Conservation (phyloP, 23 tunicate genomes). For the Phallusia fumigata region DNA sequence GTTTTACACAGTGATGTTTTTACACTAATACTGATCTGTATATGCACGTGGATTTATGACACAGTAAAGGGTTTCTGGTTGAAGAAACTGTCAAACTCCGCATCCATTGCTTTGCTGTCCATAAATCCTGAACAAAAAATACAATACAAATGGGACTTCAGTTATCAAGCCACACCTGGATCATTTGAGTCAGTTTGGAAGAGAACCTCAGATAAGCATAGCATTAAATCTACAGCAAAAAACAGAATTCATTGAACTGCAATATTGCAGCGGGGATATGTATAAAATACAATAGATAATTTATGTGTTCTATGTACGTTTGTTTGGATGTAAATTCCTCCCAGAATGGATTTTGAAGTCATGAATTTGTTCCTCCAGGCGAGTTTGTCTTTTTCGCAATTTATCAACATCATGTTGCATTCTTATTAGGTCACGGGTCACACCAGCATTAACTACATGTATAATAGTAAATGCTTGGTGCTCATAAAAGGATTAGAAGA, state of each 20-base stretch:
- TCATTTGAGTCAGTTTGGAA: too few species aligned
- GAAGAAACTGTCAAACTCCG: neutral
- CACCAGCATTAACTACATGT: slow-evolving; percentile 13
- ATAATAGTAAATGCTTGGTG: neutral
- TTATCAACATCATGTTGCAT: slow-evolving; percentile 14
- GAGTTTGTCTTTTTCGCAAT: slow-evolving; percentile 23
- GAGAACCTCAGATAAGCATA: too few species aligned
- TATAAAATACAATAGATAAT: too few species aligned
- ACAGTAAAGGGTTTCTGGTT: slow-evolving; percentile 2
- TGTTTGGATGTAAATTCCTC: too few species aligned
- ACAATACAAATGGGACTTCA: too few species aligned
- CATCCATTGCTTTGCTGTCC: neutral
- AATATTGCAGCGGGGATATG: too few species aligned
- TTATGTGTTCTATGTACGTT: too few species aligned
- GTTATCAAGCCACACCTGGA: too few species aligned
- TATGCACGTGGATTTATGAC: neutral
- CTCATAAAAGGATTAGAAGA: neutral
- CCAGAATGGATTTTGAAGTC: slow-evolving; percentile 2
- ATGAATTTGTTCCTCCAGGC: slow-evolving; percentile 15
- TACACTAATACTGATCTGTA: neutral
- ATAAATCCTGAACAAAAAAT: neutral
- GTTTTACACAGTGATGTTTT: neutral
- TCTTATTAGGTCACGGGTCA: neutral
- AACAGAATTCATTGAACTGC: too few species aligned
- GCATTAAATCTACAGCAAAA: too few species aligned